These are phyloP conservation scores for Pseudococcus longispinus DNA, from an alignment of 2,888 invertebrate genomes.

Conservation along the genomic window DNA sequence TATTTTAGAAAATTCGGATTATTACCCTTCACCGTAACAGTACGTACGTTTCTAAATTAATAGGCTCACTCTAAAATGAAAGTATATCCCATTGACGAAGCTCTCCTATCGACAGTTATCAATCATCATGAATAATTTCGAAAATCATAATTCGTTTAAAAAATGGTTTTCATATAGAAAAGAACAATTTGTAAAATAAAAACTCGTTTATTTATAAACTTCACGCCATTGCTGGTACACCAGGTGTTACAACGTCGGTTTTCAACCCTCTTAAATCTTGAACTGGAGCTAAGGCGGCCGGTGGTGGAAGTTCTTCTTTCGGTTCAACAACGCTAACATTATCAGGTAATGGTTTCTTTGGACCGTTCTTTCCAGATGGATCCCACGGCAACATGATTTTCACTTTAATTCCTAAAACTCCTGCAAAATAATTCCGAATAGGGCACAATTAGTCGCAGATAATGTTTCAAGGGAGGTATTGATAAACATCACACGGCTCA, in stretches of 20 bases:
- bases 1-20: too few species aligned
- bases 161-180: neutral
- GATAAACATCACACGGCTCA: neutral
- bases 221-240: slow-evolving; percentile 63
- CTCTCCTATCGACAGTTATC: too few species aligned
- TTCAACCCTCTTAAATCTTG: slow-evolving; percentile 75
- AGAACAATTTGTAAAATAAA: neutral
- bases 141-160: neutral
- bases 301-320: slow-evolving; percentile 84
- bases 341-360: slow-evolving; percentile 97
- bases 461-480: too few species aligned
- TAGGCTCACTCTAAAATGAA: too few species aligned
- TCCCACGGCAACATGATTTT: slow-evolving; percentile 99
- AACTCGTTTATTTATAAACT: slow-evolving; percentile 12
- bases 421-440: slow-evolving; percentile 59
- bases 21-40: too few species aligned
- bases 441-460: too few species aligned
- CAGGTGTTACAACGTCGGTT: slow-evolving; percentile 67
- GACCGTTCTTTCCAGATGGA: slow-evolving; percentile 95
- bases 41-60: too few species aligned
- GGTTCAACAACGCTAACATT: slow-evolving; percentile 97
- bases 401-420: slow-evolving; percentile 76
- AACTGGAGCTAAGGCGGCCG: slow-evolving; percentile 69
- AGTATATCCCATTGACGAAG: too few species aligned
- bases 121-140: too few species aligned